Conservation (phyloP, 2,797 vertebrate species). For the Spheniscus humboldti region DNA sequence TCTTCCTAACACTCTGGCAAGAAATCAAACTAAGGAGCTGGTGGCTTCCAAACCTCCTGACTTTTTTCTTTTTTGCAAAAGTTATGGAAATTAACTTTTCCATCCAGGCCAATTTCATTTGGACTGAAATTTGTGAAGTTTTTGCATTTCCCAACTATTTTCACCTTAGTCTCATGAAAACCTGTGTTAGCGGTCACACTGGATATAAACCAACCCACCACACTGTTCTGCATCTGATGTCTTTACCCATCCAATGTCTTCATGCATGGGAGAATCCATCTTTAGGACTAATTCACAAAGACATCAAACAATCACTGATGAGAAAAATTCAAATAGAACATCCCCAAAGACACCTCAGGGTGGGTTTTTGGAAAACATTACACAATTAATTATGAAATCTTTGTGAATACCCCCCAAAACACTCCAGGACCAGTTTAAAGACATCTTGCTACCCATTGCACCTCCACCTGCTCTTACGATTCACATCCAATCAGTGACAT, state of each 20-base stretch:
- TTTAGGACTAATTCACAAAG: neutral
- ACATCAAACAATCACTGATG: neutral
- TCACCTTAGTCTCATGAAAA: neutral
- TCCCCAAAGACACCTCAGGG: neutral
- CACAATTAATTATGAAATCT: neutral
- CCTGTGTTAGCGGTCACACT: no score
- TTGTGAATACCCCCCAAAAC: neutral
- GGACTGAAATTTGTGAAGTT: neutral
- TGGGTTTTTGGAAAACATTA: neutral
- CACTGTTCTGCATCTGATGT: neutral
- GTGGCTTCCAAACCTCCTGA: neutral
- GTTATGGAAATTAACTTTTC: neutral
- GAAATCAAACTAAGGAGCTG: neutral
- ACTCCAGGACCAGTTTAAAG: neutral
- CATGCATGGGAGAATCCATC: neutral
- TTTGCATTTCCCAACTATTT: neutral
- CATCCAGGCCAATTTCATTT: neutral
- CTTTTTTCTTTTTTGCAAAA: neutral
- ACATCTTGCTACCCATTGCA: neutral
- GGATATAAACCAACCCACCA: neutral
- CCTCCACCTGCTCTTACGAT: neutral
- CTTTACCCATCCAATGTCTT: neutral
- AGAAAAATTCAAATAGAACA: neutral
- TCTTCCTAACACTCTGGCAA: neutral
- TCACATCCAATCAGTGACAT: neutral